These are phyloP conservation scores for Tokudaia muenninki DNA, from an alignment of 2,797 vertebrate species.

Conservation along the genomic window DNA sequence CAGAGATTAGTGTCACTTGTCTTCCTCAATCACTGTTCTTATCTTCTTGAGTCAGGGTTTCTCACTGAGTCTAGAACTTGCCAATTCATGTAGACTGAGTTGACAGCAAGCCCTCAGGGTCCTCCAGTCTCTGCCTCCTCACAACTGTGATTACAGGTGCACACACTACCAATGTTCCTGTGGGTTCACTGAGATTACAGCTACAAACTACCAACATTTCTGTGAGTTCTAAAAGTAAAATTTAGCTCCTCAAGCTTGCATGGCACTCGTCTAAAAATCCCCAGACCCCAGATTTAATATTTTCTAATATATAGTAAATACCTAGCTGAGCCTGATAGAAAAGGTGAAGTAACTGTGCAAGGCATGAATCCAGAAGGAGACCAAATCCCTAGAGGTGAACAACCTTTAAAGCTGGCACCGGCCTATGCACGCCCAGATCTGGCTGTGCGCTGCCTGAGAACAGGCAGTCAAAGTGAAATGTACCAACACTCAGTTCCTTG, in stretches of 20 bases:
- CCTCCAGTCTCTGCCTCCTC: background rate
- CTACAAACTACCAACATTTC: background rate
- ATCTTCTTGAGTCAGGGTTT: background rate
- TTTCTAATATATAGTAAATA: background rate
- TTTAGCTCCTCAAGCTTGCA: background rate
- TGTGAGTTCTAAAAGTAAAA: background rate
- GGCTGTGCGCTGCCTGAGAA: background rate
- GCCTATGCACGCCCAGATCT: background rate
- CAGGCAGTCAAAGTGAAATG: background rate
- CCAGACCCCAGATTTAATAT: background rate
- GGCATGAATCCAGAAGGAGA: background rate
- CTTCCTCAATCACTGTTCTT: background rate
- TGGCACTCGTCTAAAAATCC: background rate
- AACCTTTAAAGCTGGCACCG: background rate
- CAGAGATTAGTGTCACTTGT: no score
- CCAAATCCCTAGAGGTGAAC: constrained; percentile 5
- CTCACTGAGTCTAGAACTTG: background rate
- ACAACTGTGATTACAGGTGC: background rate
- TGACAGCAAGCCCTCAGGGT: background rate
- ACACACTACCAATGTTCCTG: background rate
- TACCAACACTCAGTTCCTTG: background rate
- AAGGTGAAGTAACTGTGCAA: background rate
- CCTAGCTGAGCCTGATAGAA: background rate
- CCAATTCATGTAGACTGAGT: background rate
- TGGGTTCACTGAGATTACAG: background rate